Evolutionary conservation across 2,113 vertebrate species (phyloP).

Genomic region (Chaetodon auriga): DNA sequence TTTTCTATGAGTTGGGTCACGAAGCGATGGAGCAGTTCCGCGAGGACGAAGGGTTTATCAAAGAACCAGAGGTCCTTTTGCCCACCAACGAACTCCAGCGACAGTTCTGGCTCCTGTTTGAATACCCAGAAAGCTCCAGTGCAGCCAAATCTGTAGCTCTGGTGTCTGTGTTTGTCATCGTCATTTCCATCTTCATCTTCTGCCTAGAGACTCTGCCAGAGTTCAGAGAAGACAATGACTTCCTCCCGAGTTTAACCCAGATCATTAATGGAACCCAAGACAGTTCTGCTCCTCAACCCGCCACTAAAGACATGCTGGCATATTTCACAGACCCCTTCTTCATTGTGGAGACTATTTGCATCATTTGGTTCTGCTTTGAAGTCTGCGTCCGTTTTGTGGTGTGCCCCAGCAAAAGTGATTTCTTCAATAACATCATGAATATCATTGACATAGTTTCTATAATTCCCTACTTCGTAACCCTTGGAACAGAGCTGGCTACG

Average conservation of each 20-base stretch:
- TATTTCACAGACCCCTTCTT: conserved; percentile 96
- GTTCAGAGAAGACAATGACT: conserved; percentile 90
- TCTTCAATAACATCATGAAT: conserved; percentile 98
- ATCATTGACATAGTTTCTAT: conserved; percentile 97
- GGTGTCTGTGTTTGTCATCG: conserved; percentile 94
- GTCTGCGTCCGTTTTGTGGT: conserved; percentile 91
- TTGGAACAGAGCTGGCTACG: conserved; percentile 92
- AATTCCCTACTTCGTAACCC: conserved; percentile 96
- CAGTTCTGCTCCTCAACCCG: conserved; percentile 53
- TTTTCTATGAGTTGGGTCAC: conserved; percentile 94
- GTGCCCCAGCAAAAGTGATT: conserved; percentile 95
- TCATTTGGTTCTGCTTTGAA: conserved; percentile 98
- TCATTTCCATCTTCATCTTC: conserved; percentile 97
- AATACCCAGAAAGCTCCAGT: conserved; percentile 96
- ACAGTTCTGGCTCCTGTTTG: conserved; percentile 98
- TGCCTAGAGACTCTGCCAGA: conserved; percentile 96
- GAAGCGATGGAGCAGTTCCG: conserved; percentile 97
- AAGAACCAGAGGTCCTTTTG: conserved; percentile 91
- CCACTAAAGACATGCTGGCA: conserved; percentile 72
- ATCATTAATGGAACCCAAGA: conserved; percentile 76
- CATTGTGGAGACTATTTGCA: conserved; percentile 94
- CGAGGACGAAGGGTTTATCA: conserved; percentile 95
- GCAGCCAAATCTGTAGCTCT: conserved; percentile 92
- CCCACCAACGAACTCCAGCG: conserved; percentile 92
- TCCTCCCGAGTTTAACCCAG: conserved; percentile 30